Base-by-base conservation (phyloP, 2,797 vertebrate genomes). In the Centropyge bicolor region DNA sequence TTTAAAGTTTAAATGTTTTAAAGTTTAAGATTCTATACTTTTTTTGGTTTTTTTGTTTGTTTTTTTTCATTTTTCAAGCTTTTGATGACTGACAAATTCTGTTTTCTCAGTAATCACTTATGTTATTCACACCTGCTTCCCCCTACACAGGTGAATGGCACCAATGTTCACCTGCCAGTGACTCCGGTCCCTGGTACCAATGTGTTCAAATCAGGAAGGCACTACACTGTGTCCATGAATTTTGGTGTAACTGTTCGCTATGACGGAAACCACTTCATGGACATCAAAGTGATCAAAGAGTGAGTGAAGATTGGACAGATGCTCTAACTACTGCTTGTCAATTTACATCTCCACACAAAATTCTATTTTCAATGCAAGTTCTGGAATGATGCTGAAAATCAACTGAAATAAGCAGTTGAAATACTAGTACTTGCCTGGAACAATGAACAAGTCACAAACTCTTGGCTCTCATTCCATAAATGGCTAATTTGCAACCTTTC, bases 191-290 rank as follows among this genome's bases (percentile, higher is more conserved):
- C 73, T 8, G 89, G 91, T 8, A 83, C 95, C 38, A 94, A 94
- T 59, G 93, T 96, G 43, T 93, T 92, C 65, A 90, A 86, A 83
- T 92, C 92, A 35, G 95, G 95, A 48, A 94, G 81, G 70, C 89
- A 91, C 78, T 94, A 93, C 91, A 95, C 93, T 5, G 95, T 95
- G 62, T 78, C 85, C 38, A 88, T 94, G 87, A 63, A 82, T 62
- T 95, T 96, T 87, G 94, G 95, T n/a, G 92, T 96, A 49, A 94
- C 89, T 13, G 94, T 96, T 74, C 94, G 95, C 24, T 96, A 95
- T 7, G 95, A 96, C 57, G 95, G 95, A 78, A 95, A 95, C 81
- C 91, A 96, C 80, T 93, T 83, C 64, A 93, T 95, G 93, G 94
- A 95, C 80, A 91, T 96, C 66, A 96, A 95, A 94, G 90, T 95